Evolutionary conservation across 2,888 invertebrate genomes (phyloP), one percentile per base, ranked within the genome.

Genomic region (Myopa testacea): DNA sequence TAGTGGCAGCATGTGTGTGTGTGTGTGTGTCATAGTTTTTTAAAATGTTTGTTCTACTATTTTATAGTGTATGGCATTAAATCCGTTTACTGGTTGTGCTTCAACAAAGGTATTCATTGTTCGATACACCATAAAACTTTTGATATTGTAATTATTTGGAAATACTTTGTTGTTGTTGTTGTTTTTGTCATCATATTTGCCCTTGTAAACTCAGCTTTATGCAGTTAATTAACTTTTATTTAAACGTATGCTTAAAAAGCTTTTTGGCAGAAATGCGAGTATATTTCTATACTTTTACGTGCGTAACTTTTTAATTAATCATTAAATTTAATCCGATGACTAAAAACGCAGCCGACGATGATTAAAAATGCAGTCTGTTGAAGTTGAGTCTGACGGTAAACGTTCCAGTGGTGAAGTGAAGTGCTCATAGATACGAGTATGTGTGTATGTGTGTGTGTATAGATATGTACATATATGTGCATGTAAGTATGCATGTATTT

Each of bases 271-370:
- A 14, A 63, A 12, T 63, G 5, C 12, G 19, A 6, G n/a, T 37
- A 10, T 63, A 37, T 34, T 63, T 45, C 7, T 45, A 45, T 8
- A 45, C 26, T 60, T 60, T 60, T 26, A 34, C 62, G 10, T 34
- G 10, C 26, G 26, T 12, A 62, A 26, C 62, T 62, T 62, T 62
- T 62, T 62, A 34, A 62, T 62, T 62, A 62, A 19, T 62, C 62
- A 62, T n/a, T 26, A 62, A 45, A 45, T 45, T 45, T 45, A 45
- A 45, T 45, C 45, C 45, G 45, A 45, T 45, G 45, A 45, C 45
- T 45, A 45, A 45, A 45, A 45, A 45, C 3, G 45, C 3, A 1
- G 45, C 10, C 45, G 45, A 45, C 10, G 45, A 6, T 45, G 45
- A 45, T 45, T 45, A 45, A 45, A 45, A 45, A 45, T 45, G 45